Conservation (phyloP, 2,888 invertebrate genomes). For the Lithophane socia region DNA sequence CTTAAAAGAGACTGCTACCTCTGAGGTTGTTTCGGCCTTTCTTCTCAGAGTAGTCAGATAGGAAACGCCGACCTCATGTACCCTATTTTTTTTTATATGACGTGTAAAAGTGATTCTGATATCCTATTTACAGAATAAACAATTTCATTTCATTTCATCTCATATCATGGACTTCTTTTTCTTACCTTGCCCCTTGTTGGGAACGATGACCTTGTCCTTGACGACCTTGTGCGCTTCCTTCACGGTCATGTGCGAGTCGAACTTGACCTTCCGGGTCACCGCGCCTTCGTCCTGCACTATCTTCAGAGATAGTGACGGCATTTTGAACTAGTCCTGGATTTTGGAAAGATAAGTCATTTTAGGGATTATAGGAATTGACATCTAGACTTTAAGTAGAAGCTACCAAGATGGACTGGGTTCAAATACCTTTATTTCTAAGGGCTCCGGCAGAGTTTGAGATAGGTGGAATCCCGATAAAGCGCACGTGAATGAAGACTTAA, state of each 20-base stretch:
- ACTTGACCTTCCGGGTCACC: constrained; percentile 98
- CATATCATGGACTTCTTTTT: neutral
- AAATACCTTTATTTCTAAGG: neutral
- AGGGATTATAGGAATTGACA: neutral
- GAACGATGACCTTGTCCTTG: constrained; percentile 97
- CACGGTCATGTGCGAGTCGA: constrained; percentile 97
- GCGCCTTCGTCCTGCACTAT: constrained; percentile 96
- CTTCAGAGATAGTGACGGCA: constrained; percentile 94
- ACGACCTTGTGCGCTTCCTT: constrained; percentile 98
- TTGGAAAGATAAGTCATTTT: neutral
- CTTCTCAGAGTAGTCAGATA: no score
- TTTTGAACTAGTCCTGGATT: constrained; percentile 69
- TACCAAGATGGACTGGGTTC: neutral
- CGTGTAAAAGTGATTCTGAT: no score
- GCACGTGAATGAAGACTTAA: no score
- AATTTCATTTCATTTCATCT: no score
- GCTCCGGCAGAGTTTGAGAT: neutral
- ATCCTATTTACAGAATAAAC: no score
- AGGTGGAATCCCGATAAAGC: neutral
- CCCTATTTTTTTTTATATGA: no score
- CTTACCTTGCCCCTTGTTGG: constrained; percentile 96
- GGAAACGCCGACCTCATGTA: no score
- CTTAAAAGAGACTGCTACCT: no score
- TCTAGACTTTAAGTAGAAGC: neutral
- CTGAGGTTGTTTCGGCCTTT: no score